Evolutionary conservation across 1,140 invertebrate genomes (phyloP).

Genomic region (Lithobius niger): DNA sequence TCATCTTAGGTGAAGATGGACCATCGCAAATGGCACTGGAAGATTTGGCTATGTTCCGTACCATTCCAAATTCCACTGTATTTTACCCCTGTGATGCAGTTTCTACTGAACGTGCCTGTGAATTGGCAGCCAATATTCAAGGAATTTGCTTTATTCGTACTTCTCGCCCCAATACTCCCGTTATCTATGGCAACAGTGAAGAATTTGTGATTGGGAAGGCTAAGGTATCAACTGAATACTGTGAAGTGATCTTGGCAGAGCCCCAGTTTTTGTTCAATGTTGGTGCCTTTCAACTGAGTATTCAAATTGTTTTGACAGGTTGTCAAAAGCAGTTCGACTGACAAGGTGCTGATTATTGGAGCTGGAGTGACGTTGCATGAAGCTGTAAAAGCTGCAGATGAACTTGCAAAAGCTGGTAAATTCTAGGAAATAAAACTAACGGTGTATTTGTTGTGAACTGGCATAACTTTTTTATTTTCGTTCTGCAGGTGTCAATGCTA

Average conservation of each 20-base stretch:
- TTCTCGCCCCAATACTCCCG: slow-evolving; percentile 73
- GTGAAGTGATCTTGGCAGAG: background rate
- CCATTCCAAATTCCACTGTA: slow-evolving; percentile 79
- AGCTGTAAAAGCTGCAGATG: slow-evolving; percentile 68
- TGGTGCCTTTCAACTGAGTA: slow-evolving; percentile 3
- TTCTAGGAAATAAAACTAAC: background rate
- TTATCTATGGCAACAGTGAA: slow-evolving; percentile 81
- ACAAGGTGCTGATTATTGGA: slow-evolving; percentile 75
- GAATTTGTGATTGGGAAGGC: slow-evolving; percentile 64
- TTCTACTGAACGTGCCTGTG: slow-evolving; percentile 78
- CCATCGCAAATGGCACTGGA: slow-evolving; percentile 99
- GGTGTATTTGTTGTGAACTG: background rate
- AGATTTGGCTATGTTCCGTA: slow-evolving; percentile 90
- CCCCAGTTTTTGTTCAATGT: too few relatives aligned
- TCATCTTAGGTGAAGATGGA: slow-evolving; percentile 70
- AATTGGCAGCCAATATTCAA: slow-evolving; percentile 88
- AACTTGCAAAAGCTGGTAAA: slow-evolving; percentile 47
- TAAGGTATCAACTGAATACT: slow-evolving; percentile 28
- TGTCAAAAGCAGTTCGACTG: slow-evolving; percentile 53
- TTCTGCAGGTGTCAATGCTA: slow-evolving; percentile 40
- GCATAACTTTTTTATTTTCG: background rate
- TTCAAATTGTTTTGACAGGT: slow-evolving; percentile 32
- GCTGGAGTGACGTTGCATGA: slow-evolving; percentile 88
- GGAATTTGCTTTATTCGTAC: slow-evolving; percentile 95
- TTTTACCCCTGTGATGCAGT: slow-evolving; percentile 98